Evolutionary conservation across 2,113 vertebrate genomes (phyloP).

Genomic region (Actenoides lindsayi): DNA sequence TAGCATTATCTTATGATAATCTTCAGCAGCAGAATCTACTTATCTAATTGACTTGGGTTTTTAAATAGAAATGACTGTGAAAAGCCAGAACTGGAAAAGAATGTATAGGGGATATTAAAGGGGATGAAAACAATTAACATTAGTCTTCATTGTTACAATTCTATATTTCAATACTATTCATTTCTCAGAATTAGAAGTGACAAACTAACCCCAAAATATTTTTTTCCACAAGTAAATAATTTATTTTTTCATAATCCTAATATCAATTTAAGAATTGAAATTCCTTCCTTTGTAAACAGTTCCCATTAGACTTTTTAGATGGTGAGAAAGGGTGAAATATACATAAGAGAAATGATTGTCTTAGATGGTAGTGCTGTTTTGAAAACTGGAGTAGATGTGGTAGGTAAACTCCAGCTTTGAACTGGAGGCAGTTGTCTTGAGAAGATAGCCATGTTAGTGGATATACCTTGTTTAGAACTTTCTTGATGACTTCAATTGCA

Average conservation of each 20-base stretch:
- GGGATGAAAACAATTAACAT: background rate
- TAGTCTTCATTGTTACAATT: background rate
- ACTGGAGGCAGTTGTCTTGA: background rate
- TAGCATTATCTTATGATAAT: background rate
- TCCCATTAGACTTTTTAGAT: background rate
- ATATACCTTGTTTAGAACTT: background rate
- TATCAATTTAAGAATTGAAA: background rate
- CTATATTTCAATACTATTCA: background rate
- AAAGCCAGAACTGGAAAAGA: background rate
- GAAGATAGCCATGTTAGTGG: background rate
- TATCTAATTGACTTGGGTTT: background rate
- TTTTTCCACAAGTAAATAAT: background rate
- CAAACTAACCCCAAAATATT: background rate
- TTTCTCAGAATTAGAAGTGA: background rate
- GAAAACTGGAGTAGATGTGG: background rate
- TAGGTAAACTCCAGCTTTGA: background rate
- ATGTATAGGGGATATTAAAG: background rate
- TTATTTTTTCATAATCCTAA: background rate
- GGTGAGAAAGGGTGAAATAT: background rate
- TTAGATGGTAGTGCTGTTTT: background rate
- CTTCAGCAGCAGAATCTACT: background rate
- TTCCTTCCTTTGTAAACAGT: background rate
- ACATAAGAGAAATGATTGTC: background rate
- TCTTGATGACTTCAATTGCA: background rate
- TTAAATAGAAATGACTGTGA: background rate